phyloP scores from a whole-genome alignment of 2,113 vertebrate species.

The Bubo blakistoni region DNA sequence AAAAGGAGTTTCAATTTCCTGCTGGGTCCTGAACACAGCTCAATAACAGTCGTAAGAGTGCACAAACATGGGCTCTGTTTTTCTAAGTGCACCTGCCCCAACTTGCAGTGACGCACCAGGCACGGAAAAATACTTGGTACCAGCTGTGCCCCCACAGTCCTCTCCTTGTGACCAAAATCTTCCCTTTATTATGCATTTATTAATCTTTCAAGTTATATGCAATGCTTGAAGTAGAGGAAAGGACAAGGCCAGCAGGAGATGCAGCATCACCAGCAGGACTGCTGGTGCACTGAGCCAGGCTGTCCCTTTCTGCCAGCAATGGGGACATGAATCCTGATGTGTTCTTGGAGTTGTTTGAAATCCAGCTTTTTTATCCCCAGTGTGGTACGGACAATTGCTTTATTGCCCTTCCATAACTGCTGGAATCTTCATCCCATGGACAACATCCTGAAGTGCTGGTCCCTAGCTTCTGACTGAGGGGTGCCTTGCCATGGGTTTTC shows the following conservation, averaged over 20 bases:
- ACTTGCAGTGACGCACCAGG: neutral
- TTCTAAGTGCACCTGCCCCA: slow-evolving; percentile 25
- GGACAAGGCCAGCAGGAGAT: neutral
- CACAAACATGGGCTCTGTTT: slow-evolving; percentile 32
- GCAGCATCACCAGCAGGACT: neutral
- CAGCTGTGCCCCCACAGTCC: neutral
- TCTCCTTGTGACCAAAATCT: neutral
- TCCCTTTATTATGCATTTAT: neutral
- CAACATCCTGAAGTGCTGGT: neutral
- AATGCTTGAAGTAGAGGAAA: neutral
- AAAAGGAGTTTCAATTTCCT: slow-evolving; percentile 54
- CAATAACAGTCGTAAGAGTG: neutral
- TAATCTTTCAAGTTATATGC: neutral
- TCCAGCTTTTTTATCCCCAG: neutral
- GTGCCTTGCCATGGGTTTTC: neutral
- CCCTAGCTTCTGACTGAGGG: neutral
- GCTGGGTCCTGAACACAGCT: neutral
- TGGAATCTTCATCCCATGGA: neutral
- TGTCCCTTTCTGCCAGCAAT: neutral
- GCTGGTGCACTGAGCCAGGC: neutral
- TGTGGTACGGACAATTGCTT: neutral
- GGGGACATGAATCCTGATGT: neutral
- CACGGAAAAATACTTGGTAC: slow-evolving; percentile 1
- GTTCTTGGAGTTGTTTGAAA: neutral
- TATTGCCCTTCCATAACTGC: neutral